Conservation (phyloP, 2,797 vertebrate genomes). For the Melopsittacus undulatus region DNA sequence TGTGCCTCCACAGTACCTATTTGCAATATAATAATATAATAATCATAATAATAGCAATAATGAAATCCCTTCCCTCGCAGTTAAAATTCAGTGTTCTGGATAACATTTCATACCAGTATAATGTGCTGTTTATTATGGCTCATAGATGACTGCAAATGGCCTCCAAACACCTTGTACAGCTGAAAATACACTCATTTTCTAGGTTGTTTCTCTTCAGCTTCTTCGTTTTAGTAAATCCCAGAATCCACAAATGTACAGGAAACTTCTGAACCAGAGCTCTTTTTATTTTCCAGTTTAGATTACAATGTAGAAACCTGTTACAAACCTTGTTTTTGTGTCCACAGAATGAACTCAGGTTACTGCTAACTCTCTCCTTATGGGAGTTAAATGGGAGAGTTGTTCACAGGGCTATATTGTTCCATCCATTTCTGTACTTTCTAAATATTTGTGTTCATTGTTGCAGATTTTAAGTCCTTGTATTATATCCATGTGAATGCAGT, state of each 20-base stretch:
- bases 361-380: neutral
- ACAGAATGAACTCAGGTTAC: neutral
- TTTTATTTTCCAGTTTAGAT: neutral
- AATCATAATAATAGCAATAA: slow-evolving; percentile 53
- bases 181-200: neutral
- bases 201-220: neutral
- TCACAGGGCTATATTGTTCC: neutral
- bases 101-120: neutral
- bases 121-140: slow-evolving; percentile 3
- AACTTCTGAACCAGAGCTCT: neutral
- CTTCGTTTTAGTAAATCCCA: neutral
- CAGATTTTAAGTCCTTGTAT: neutral
- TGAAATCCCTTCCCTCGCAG: slow-evolving; percentile 21
- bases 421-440: neutral
- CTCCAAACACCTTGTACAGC: neutral
- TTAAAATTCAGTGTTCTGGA: slow-evolving; percentile 22
- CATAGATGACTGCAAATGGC: neutral
- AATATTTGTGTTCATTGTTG: neutral
- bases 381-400: neutral
- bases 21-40: slow-evolving; percentile 51
- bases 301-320: neutral
- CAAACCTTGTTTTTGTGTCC: neutral
- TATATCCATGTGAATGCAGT: neutral
- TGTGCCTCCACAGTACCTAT: slow-evolving; percentile 47
- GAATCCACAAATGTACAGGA: neutral